Conservation (phyloP, 2,888 invertebrate species). For the Drosophila rubida region DNA sequence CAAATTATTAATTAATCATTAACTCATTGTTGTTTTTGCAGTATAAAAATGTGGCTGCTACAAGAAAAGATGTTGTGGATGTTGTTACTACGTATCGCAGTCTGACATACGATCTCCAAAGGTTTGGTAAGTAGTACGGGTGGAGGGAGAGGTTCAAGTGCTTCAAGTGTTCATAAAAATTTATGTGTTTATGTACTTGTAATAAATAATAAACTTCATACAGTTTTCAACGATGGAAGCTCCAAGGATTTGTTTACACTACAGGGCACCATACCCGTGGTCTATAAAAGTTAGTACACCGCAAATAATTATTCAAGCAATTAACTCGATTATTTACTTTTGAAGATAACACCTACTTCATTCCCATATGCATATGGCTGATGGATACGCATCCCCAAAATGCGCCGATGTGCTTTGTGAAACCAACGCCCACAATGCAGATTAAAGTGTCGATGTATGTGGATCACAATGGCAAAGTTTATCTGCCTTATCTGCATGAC, state of each 20-base stretch:
- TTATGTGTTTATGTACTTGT: background rate
- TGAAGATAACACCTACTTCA: constrained; percentile 93
- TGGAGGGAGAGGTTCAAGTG: too few relatives aligned
- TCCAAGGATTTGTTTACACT: constrained; percentile 92
- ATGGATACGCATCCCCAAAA: constrained; percentile 98
- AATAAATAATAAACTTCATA: background rate
- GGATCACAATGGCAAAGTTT: constrained; percentile 97
- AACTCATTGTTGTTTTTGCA: constrained; percentile 82
- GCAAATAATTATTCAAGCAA: background rate
- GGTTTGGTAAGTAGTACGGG: constrained; percentile 87
- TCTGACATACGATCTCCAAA: constrained; percentile 88
- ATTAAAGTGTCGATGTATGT: constrained; percentile 98
- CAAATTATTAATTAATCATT: constrained; percentile 40
- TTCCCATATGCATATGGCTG: constrained; percentile 98
- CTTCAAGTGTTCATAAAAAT: background rate
- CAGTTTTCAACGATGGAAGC: constrained; percentile 95
- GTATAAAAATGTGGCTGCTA: constrained; percentile 89
- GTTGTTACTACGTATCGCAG: constrained; percentile 89
- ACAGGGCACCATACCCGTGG: constrained; percentile 96
- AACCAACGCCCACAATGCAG: constrained; percentile 97
- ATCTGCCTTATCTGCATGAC: constrained; percentile 97
- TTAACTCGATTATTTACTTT: background rate
- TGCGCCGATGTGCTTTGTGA: constrained; percentile 97
- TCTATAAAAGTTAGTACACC: constrained; percentile 91
- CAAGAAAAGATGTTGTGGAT: constrained; percentile 88